Percentiles rank a stretch among this genome's conserved stretches.
Evolutionary conservation across 2,888 invertebrate genomes (phyloP).

Genomic region (Rhagium mordax): DNA sequence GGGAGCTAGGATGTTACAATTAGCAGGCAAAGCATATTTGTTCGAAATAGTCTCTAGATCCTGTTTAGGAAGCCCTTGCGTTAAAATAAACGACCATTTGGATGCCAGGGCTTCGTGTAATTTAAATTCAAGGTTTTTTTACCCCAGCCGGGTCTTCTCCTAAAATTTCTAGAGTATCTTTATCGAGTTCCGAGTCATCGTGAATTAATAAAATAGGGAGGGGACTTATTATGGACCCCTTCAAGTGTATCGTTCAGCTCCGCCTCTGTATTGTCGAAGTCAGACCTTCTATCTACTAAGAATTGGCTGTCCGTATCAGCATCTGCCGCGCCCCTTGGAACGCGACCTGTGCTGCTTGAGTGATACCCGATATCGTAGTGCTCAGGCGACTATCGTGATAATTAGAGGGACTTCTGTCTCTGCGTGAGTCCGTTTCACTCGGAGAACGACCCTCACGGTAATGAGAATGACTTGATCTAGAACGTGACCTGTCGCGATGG

Average conservation of each 20-base stretch:
- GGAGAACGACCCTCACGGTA: slow-evolving; percentile 1
- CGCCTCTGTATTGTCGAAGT: too few species aligned
- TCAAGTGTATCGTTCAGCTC: neutral
- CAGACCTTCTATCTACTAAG: too few species aligned
- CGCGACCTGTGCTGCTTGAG: neutral
- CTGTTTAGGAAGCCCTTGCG: neutral
- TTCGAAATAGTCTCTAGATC: neutral
- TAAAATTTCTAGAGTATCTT: neutral
- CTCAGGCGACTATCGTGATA: slow-evolving; percentile 1
- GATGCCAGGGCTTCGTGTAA: neutral
- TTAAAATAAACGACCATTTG: neutral
- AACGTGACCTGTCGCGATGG: neutral
- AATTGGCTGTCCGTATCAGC: too few species aligned
- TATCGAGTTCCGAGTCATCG: neutral
- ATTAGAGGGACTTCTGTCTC: neutral
- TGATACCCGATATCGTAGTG: neutral
- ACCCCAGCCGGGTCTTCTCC: neutral
- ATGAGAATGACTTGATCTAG: neutral
- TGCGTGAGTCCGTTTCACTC: slow-evolving; percentile 1
- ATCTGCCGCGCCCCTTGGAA: neutral
- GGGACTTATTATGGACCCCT: neutral
- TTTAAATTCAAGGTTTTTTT: neutral
- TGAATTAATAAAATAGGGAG: neutral
- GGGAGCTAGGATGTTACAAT: neutral
- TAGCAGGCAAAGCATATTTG: neutral